Percentiles rank a stretch among this genome's conserved stretches.
These are phyloP conservation scores for Echiichthys vipera DNA, from an alignment of 2,797 vertebrate genomes.

Conservation along the genomic window DNA sequence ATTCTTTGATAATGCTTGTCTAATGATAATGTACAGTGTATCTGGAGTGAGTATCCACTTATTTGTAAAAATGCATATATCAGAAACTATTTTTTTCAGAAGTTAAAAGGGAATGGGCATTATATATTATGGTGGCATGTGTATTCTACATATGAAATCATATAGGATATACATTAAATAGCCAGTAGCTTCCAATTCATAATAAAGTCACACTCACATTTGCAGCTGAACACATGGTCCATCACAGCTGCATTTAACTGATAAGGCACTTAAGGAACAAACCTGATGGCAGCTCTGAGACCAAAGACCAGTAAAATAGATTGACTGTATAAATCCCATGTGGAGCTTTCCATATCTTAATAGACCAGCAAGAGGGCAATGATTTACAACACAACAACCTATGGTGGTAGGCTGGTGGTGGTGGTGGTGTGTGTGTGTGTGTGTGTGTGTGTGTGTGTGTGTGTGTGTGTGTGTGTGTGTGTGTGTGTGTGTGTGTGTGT, in stretches of 20 bases:
- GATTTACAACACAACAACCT: constrained; percentile 78
- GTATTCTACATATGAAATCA: not conserved
- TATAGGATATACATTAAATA: constrained; percentile 12
- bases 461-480: constrained; percentile 6
- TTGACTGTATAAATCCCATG: constrained; percentile 84
- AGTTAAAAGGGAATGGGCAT: not conserved
- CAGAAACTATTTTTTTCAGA: not conserved
- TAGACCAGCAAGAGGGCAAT: constrained; percentile 76
- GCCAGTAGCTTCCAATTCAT: constrained; percentile 29
- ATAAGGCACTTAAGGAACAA: constrained; percentile 84
- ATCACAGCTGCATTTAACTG: constrained; percentile 82
- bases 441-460: constrained; percentile 11
- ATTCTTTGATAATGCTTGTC: not conserved
- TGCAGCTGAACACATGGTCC: constrained; percentile 57
- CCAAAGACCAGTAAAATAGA: constrained; percentile 83
- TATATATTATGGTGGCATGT: not conserved
- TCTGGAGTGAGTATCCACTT: not conserved
- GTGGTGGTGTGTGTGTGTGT: constrained; percentile 1
- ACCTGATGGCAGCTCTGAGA: constrained; percentile 79
- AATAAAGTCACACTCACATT: constrained; percentile 53
- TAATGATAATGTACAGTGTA: not conserved
- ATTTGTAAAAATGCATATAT: not conserved
- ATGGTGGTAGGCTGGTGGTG: constrained; percentile 40
- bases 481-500: constrained; percentile 39
- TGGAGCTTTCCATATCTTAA: constrained; percentile 84